A percentile compares a stretch with the other conserved stretches of the same genome.
Evolutionary conservation across 2,113 vertebrate genomes (phyloP).

Genomic region (Zapus hudsonius): DNA sequence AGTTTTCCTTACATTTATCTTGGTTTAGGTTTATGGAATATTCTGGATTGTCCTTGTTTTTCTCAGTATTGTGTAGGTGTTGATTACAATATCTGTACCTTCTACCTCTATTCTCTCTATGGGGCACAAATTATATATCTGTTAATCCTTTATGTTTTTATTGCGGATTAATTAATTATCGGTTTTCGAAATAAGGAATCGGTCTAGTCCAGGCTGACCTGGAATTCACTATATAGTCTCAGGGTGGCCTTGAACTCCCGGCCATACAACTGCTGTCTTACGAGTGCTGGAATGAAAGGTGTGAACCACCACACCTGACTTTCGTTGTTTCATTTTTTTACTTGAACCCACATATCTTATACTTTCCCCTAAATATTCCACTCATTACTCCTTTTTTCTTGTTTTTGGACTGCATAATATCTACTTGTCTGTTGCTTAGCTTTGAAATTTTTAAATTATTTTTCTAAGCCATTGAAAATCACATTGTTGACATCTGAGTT

Average conservation of each 20-base stretch:
- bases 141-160: too few species aligned
- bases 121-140: background rate
- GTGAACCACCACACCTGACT: too few species aligned
- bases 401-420: conserved; percentile 22
- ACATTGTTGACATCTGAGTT: conserved; percentile 3
- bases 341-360: background rate
- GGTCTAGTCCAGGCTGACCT: too few species aligned
- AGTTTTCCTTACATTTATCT: background rate
- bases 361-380: background rate
- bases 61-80: background rate
- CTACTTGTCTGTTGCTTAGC: background rate
- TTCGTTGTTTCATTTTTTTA: background rate
- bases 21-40: background rate
- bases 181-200: too few species aligned
- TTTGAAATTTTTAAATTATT: background rate
- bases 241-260: too few species aligned
- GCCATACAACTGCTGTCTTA: too few species aligned
- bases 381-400: background rate
- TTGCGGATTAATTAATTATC: too few species aligned
- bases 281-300: too few species aligned
- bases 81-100: background rate
- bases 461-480: background rate
- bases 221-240: too few species aligned
- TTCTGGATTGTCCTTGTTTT: background rate
- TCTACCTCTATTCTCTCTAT: background rate